phyloP scores from a whole-genome alignment of 2,888 invertebrate genomes.

The Ctenicera cuprea region DNA sequence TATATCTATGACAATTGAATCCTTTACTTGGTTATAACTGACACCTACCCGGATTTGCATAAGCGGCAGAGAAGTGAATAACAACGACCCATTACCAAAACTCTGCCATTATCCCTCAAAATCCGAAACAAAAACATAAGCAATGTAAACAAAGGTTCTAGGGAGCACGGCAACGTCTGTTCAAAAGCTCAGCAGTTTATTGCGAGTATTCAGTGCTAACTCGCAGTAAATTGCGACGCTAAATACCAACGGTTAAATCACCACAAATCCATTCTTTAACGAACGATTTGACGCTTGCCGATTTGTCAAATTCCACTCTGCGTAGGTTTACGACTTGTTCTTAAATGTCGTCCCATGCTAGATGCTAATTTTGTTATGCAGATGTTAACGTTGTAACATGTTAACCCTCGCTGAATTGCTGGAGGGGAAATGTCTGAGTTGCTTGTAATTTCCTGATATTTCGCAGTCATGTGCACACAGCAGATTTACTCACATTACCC shows the following conservation, averaged over 20 bases:
- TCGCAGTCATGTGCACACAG: constrained; percentile 41
- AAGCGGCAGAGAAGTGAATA: too few relatives aligned
- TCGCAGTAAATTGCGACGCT: neutral
- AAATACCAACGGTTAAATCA: constrained; percentile 1
- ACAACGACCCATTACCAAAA: constrained; percentile 4
- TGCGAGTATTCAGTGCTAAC: neutral
- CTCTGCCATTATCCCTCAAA: neutral
- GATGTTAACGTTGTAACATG: constrained; percentile 39
- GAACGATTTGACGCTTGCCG: constrained; percentile 4
- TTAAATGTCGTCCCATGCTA: constrained; percentile 32
- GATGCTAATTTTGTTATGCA: constrained; percentile 43
- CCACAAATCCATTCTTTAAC: constrained; percentile 23
- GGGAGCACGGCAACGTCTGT: constrained; percentile 7
- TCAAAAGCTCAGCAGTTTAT: constrained; percentile 11
- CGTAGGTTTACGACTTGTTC: constrained; percentile 4
- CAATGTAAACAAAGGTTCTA: constrained; percentile 1
- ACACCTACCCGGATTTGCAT: too few relatives aligned
- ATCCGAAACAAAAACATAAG: constrained; percentile 17
- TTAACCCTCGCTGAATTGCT: constrained; percentile 36
- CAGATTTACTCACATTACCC: constrained; percentile 45
- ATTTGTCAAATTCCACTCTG: constrained; percentile 23
- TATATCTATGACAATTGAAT: too few relatives aligned
- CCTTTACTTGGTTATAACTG: too few relatives aligned
- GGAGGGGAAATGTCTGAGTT: constrained; percentile 35
- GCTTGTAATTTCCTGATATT: constrained; percentile 49